These are phyloP conservation scores for Parauchenoglanis punctatus DNA, from an alignment of 2,797 vertebrate species.

Conservation along the genomic window DNA sequence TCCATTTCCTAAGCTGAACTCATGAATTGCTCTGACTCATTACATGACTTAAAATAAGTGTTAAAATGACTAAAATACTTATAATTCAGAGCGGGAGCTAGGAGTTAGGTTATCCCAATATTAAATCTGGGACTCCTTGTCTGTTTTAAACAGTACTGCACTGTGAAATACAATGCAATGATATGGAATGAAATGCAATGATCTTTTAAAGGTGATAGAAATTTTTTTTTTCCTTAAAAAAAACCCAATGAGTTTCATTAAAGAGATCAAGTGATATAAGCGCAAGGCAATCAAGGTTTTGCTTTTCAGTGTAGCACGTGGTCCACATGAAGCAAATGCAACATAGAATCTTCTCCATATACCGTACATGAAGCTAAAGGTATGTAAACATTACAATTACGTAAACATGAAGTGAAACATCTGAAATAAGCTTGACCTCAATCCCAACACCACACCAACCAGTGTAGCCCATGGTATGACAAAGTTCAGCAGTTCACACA, in stretches of 20 bases:
- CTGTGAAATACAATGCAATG: background rate
- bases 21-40: background rate
- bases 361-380: background rate
- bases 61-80: background rate
- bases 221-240: background rate
- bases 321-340: background rate
- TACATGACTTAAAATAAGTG: background rate
- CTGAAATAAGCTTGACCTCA: background rate
- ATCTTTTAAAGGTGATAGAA: background rate
- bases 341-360: background rate
- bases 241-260: background rate
- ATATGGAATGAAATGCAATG: background rate
- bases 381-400: background rate
- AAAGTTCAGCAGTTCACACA: conserved; percentile 2
- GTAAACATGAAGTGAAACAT: background rate
- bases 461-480: background rate
- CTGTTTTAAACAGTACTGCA: background rate
- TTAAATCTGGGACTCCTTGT: background rate
- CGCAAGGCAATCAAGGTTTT: background rate
- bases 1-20: background rate
- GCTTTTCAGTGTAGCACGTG: background rate
- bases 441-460: background rate
- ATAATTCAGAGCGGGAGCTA: background rate
- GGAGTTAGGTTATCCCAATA: background rate
- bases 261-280: background rate